Evolutionary conservation across 2,888 invertebrate genomes (phyloP).

Genomic region (Ectemnius continuus): DNA sequence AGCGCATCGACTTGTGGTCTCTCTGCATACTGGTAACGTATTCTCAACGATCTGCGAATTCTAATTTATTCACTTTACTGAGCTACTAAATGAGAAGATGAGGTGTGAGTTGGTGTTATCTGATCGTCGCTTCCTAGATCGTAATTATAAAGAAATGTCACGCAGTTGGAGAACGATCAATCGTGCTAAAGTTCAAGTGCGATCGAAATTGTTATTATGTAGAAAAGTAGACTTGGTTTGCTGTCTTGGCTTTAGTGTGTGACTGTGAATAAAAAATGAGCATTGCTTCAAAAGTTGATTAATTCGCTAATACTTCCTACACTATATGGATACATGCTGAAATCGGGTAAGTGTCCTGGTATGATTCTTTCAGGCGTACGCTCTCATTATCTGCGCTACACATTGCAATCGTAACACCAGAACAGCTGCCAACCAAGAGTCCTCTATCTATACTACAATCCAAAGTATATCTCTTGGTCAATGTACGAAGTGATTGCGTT

Average conservation of each 20-base stretch:
- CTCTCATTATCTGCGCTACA: constrained; percentile 28
- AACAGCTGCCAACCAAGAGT: constrained; percentile 21
- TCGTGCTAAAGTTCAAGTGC: no score
- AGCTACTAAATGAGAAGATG: constrained; percentile 14
- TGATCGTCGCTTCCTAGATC: background rate
- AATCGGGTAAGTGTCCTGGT: constrained; percentile 26
- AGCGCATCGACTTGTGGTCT: constrained; percentile 23
- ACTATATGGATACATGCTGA: constrained; percentile 17
- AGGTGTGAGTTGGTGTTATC: constrained; percentile 27
- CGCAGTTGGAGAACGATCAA: no score
- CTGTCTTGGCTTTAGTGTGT: background rate
- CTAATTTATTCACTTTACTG: background rate
- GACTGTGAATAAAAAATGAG: constrained; percentile 11
- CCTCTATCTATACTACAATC: constrained; percentile 9
- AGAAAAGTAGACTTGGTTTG: constrained; percentile 17
- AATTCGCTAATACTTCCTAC: constrained; percentile 6
- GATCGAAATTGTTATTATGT: background rate
- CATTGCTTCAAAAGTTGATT: background rate
- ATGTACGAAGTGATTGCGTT: constrained; percentile 26
- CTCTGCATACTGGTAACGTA: constrained; percentile 40
- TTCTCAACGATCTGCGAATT: constrained; percentile 13
- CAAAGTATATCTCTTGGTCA: constrained; percentile 23
- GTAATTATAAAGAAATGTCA: no score
- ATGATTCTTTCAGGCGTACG: constrained; percentile 21
- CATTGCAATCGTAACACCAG: constrained; percentile 23